phyloP scores from a whole-genome alignment of 2,888 invertebrate species.

The Bellardia bayeri region DNA sequence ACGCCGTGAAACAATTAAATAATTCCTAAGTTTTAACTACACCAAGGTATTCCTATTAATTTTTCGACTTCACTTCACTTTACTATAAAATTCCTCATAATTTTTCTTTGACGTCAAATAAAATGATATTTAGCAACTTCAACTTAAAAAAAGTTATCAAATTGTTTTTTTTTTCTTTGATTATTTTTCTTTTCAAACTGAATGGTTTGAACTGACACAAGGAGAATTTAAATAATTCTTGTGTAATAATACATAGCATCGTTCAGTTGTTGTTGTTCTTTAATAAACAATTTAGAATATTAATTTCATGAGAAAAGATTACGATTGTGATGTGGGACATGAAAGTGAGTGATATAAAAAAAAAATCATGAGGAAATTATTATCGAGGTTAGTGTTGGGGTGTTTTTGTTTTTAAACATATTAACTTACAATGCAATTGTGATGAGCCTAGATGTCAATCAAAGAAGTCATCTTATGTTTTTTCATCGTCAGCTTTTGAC shows the following conservation, averaged over 20 bases:
- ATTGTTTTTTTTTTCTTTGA: too few relatives aligned
- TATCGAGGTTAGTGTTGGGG: background rate
- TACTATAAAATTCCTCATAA: background rate
- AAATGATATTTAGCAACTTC: background rate
- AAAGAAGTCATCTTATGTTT: background rate
- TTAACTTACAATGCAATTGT: background rate
- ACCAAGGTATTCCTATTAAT: background rate
- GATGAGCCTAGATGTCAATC: background rate
- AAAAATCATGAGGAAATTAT: background rate
- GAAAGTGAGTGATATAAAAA: background rate
- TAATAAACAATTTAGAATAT: conserved; percentile 3
- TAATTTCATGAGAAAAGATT: conserved; percentile 4
- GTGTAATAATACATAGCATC: background rate
- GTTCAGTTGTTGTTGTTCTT: background rate
- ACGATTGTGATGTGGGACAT: background rate
- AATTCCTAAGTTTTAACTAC: too few relatives aligned
- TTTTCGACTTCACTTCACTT: background rate
- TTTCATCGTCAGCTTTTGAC: background rate
- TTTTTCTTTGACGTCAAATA: background rate
- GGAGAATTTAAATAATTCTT: background rate
- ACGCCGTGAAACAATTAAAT: background rate
- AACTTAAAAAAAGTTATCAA: background rate
- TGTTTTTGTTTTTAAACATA: background rate
- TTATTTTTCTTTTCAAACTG: background rate
- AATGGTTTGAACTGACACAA: background rate